Evolutionary conservation across 2,113 vertebrate genomes (phyloP).

Genomic region (Crotophaga sulcirostris): DNA sequence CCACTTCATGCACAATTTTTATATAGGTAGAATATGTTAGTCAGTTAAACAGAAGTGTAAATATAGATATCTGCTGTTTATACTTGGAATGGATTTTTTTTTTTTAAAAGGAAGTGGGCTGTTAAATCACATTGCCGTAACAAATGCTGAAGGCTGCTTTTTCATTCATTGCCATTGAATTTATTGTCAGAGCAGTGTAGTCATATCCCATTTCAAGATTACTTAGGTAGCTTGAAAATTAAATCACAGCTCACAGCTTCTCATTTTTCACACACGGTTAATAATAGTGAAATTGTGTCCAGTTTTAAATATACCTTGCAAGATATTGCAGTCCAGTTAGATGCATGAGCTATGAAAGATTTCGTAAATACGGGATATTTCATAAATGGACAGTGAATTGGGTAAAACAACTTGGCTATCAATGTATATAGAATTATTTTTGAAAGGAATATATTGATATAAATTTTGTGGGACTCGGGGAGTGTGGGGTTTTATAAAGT

Average conservation of each 20-base stretch:
- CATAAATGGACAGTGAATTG: neutral
- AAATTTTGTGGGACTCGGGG: neutral
- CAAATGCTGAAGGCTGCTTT: constrained; percentile 67
- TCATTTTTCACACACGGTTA: neutral
- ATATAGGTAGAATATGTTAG: constrained; percentile 49
- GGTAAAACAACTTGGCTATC: neutral
- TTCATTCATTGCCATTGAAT: constrained; percentile 66
- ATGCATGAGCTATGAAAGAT: neutral
- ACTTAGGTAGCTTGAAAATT: constrained; percentile 66
- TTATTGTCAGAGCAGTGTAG: constrained; percentile 65
- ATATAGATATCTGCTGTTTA: constrained; percentile 53
- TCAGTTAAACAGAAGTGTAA: constrained; percentile 64
- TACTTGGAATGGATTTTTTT: constrained; percentile 20
- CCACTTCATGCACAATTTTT: neutral
- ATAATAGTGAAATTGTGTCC: neutral
- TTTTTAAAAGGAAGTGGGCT: constrained; percentile 19
- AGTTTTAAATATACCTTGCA: neutral
- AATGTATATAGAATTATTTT: neutral
- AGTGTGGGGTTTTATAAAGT: neutral
- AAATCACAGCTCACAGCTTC: constrained; percentile 61
- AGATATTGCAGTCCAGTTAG: neutral
- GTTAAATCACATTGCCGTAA: constrained; percentile 76
- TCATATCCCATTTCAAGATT: constrained; percentile 73
- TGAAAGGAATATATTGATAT: neutral
- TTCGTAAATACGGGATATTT: neutral